phyloP scores from a whole-genome alignment of 2,797 vertebrate genomes.

The Galaxias olidus region DNA sequence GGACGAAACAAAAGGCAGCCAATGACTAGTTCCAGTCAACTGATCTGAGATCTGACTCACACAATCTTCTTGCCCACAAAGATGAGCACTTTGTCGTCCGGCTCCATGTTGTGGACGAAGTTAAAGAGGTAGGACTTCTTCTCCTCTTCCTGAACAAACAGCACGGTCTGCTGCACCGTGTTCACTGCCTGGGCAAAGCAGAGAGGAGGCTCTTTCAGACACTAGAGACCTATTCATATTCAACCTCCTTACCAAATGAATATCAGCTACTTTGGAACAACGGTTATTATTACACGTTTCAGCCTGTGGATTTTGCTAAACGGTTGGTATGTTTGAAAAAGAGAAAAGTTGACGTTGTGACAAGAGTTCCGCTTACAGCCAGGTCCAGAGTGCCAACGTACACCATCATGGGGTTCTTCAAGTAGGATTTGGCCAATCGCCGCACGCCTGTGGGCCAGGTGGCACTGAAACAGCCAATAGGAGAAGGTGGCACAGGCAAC shows the following conservation, averaged over 20 bases:
- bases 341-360: no score
- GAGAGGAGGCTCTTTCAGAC: no score
- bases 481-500: not conserved
- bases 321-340: no score
- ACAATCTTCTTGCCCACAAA: constrained; percentile 93
- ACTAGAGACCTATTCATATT: no score
- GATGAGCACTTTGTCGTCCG: constrained; percentile 89
- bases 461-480: constrained; percentile 75
- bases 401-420: constrained; percentile 94
- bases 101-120: constrained; percentile 86
- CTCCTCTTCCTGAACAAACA: constrained; percentile 86
- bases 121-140: constrained; percentile 83
- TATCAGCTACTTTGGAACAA: no score
- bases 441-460: constrained; percentile 94
- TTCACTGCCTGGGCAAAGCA: constrained; percentile 80
- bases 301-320: no score
- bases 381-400: constrained; percentile 94
- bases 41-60: constrained; percentile 77
- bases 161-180: constrained; percentile 87
- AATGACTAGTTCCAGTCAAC: no score
- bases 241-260: no score
- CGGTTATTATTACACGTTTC: no score
- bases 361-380: constrained; percentile 77
- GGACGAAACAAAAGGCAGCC: no score
- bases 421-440: constrained; percentile 87